Evolutionary conservation across 2,797 vertebrate genomes (phyloP).

Genomic region (Gallinago stenura): DNA sequence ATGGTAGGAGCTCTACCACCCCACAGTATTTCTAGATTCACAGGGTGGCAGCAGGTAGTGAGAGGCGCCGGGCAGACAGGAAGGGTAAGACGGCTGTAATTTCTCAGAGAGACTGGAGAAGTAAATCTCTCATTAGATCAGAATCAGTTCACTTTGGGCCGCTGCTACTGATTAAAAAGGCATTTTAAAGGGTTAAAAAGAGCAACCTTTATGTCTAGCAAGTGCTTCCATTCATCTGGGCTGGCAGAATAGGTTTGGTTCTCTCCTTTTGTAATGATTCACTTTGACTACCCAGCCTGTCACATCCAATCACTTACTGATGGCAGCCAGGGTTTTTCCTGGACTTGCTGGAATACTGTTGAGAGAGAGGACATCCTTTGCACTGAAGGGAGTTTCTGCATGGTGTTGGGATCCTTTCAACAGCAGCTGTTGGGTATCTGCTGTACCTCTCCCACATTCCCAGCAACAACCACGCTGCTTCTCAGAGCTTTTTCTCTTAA

Average conservation of each 20-base stretch:
- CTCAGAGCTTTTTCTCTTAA: background rate
- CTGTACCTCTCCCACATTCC: background rate
- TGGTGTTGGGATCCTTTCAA: background rate
- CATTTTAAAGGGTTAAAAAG: conserved; percentile 22
- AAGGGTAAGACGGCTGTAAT: background rate
- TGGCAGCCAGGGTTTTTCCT: background rate
- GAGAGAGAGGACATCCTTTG: background rate
- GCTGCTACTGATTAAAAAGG: background rate
- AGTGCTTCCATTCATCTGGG: background rate
- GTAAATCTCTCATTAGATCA: background rate
- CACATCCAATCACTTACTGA: background rate
- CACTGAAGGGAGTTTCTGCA: background rate
- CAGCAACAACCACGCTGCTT: background rate
- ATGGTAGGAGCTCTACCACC: background rate
- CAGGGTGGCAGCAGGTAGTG: background rate
- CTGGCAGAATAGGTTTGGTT: background rate
- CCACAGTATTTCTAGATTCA: background rate
- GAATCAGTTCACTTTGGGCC: background rate
- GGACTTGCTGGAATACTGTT: background rate
- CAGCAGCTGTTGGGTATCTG: background rate
- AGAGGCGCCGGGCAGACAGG: background rate
- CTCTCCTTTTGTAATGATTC: background rate
- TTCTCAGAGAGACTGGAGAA: conserved; percentile 14
- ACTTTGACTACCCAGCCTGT: background rate
- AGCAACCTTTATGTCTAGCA: background rate